phyloP scores from a whole-genome alignment of 2,113 vertebrate species.

The Lynx canadensis region DNA sequence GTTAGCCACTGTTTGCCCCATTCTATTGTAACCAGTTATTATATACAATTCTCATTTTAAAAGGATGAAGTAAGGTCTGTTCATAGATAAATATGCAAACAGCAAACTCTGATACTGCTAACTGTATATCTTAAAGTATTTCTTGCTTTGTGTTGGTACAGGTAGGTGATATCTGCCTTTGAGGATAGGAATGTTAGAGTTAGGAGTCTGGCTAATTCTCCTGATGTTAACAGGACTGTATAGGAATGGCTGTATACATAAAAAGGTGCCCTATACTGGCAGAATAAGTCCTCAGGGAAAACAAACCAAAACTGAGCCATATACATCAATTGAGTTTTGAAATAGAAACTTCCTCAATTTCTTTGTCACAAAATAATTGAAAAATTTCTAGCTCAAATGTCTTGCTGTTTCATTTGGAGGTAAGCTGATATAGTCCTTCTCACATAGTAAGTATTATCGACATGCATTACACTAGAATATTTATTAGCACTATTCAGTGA shows the following conservation, averaged over 20 bases:
- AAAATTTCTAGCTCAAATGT: conserved; percentile 50
- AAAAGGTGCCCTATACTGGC: not conserved
- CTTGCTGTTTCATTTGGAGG: conserved; percentile 29
- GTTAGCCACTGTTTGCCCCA: not conserved
- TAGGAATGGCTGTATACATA: not conserved
- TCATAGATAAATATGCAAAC: not conserved
- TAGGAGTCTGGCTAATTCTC: not conserved
- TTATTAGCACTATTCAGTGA: conserved; percentile 63
- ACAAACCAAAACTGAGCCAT: not conserved
- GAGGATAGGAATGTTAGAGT: not conserved
- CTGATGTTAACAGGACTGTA: not conserved
- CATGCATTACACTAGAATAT: conserved; percentile 50
- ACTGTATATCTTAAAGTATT: not conserved
- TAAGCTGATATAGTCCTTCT: conserved; percentile 40
- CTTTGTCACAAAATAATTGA: conserved; percentile 53
- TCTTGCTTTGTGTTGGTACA: not conserved
- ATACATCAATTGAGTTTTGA: not conserved
- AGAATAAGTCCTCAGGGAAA: not conserved
- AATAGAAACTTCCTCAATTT: not conserved
- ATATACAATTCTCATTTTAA: not conserved
- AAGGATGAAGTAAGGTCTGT: not conserved
- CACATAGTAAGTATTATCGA: not conserved
- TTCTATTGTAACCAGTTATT: not conserved
- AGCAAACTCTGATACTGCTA: not conserved
- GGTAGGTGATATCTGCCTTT: not conserved